Conservation (phyloP, 2,888 invertebrate genomes). For the Epinotia ramella region DNA sequence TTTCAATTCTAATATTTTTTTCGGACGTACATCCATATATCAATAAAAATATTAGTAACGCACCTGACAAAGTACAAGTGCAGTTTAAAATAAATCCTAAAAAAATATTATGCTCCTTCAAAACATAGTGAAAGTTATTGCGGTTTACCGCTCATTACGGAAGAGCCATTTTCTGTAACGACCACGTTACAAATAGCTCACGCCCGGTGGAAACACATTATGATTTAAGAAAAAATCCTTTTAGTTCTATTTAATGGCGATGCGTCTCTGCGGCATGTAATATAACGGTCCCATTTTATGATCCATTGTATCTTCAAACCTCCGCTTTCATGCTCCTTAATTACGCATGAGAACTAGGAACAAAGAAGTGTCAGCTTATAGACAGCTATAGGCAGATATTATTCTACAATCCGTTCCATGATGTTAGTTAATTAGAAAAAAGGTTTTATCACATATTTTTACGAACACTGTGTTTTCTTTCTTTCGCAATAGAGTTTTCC, state of each 20-base stretch:
- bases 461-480: not conserved
- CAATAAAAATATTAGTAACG: not conserved
- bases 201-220: conserved; percentile 10
- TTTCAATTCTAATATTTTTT: not conserved
- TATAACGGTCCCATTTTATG: conserved; percentile 30
- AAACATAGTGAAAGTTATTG: conserved; percentile 50
- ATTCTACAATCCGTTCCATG: not conserved
- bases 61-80: not conserved
- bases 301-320: conserved; percentile 33
- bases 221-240: conserved; percentile 32
- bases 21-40: too few relatives aligned
- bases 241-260: conserved; percentile 9
- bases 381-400: not conserved
- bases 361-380: conserved; percentile 1
- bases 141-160: conserved; percentile 45
- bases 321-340: conserved; percentile 10
- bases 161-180: conserved; percentile 44
- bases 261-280: conserved; percentile 13
- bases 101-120: conserved; percentile 41
- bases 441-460: not conserved
- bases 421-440: not conserved
- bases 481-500: not conserved
- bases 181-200: conserved; percentile 32
- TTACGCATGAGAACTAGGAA: conserved; percentile 24
- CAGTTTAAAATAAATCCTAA: not conserved